Evolutionary conservation across 2,113 vertebrate genomes (phyloP).

Genomic region (Astur gentilis): DNA sequence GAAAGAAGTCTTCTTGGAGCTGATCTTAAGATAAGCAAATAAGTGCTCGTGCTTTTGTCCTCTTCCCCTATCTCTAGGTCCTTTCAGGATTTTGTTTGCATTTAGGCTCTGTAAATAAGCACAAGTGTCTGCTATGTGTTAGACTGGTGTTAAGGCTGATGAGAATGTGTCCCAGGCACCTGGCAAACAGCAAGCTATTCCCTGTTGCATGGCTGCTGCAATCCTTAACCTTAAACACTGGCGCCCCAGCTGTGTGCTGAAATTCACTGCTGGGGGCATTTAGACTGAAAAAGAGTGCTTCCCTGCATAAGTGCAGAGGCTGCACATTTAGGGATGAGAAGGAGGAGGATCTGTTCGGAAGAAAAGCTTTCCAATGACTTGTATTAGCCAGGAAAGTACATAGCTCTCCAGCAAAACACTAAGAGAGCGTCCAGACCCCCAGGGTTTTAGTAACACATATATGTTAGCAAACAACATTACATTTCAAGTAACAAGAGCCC

Average conservation of each 20-base stretch:
- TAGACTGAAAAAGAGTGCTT: not conserved
- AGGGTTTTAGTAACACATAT: not conserved
- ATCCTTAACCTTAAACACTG: not conserved
- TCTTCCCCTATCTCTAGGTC: not conserved
- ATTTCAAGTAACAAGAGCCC: not conserved
- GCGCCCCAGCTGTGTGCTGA: not conserved
- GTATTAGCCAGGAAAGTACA: not conserved
- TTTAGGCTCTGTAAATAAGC: slow-evolving; percentile 16
- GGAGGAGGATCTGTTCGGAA: not conserved
- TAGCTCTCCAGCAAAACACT: not conserved
- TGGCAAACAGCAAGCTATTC: not conserved
- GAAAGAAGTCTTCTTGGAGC: not conserved
- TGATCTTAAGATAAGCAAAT: not conserved
- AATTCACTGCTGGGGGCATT: not conserved
- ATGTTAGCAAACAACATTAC: not conserved
- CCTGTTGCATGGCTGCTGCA: not conserved
- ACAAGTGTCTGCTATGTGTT: not conserved
- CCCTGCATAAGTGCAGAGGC: not conserved
- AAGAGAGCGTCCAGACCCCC: not conserved
- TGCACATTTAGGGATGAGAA: not conserved
- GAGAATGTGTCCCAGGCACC: not conserved
- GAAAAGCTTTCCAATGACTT: not conserved
- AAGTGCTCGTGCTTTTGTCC: not conserved
- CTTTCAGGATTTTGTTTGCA: not conserved
- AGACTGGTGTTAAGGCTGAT: not conserved